Conservation (phyloP, 2,797 vertebrate genomes). For the Coccyzus lansbergi region DNA sequence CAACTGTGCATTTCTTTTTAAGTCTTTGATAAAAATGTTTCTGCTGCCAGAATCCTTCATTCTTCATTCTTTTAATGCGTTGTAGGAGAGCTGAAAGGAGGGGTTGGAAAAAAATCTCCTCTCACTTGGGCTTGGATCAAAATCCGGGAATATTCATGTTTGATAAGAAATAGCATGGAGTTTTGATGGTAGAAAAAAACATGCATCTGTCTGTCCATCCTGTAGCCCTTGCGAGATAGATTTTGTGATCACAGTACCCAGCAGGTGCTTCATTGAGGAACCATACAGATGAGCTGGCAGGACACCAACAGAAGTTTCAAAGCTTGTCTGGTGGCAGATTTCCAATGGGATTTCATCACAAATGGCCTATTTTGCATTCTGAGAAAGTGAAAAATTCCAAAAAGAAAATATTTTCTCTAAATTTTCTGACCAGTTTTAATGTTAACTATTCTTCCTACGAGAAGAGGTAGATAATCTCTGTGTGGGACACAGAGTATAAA, state of each 20-base stretch:
- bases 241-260: neutral
- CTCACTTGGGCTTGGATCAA: neutral
- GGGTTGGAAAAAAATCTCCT: neutral
- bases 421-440: neutral
- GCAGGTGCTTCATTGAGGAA: slow-evolving; percentile 35
- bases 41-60: neutral
- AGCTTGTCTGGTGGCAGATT: slow-evolving; percentile 41
- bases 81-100: neutral
- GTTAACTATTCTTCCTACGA: neutral
- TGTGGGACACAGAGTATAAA: rapidly evolving
- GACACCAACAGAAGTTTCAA: slow-evolving; percentile 42
- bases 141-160: neutral
- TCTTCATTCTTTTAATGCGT: neutral
- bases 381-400: neutral
- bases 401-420: neutral
- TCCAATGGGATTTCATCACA: slow-evolving; percentile 22
- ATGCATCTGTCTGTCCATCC: neutral
- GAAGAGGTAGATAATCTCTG: neutral
- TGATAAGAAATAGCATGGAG: neutral
- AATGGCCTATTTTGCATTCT: neutral
- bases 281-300: slow-evolving; percentile 22
- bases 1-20: neutral
- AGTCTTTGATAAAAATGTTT: neutral
- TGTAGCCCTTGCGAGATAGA: neutral
- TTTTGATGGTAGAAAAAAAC: neutral